A percentile compares a stretch with the other conserved stretches of the same genome.
phyloP scores from a whole-genome alignment of 2,797 vertebrate genomes.

The Oreonectes daqikongensis region DNA sequence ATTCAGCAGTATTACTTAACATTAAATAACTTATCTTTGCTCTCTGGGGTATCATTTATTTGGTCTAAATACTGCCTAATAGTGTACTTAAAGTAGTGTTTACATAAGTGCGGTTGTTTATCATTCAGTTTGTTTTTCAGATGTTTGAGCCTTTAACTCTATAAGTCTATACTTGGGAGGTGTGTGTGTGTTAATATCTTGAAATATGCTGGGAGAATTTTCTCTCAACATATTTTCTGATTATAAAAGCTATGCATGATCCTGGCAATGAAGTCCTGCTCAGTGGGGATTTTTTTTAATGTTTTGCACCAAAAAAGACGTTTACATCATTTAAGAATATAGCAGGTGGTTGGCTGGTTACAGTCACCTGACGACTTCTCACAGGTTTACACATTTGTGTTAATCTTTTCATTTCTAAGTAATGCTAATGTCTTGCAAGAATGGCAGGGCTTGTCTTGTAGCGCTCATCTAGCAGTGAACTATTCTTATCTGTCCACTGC shows the following conservation, averaged over 20 bases:
- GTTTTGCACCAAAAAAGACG: conserved; percentile 17
- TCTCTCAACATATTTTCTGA: not conserved
- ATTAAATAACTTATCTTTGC: no score
- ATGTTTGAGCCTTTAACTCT: not conserved
- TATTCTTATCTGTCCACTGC: conserved; percentile 1
- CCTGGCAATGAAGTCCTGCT: conserved; percentile 6
- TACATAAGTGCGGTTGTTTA: not conserved
- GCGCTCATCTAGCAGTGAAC: not conserved
- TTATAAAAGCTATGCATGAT: conserved; percentile 1
- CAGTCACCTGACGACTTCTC: conserved; percentile 61
- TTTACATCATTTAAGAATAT: conserved; percentile 35
- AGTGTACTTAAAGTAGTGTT: not conserved
- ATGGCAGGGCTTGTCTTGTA: not conserved
- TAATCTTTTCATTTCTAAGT: not conserved
- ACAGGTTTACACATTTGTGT: conserved; percentile 24
- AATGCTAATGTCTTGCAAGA: conserved; percentile 9
- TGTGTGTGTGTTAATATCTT: conserved; percentile 15
- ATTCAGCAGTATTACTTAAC: no score
- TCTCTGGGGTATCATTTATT: not conserved
- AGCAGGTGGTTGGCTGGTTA: conserved; percentile 70
- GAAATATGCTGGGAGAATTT: not conserved
- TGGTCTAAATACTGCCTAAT: conserved; percentile 1
- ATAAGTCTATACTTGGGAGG: not conserved
- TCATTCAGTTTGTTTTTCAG: not conserved
- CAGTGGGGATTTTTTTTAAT: not conserved